Evolutionary conservation across 2,888 invertebrate genomes (phyloP), one percentile per base, ranked within the genome.

Genomic region (Mesochorus sp.): DNA sequence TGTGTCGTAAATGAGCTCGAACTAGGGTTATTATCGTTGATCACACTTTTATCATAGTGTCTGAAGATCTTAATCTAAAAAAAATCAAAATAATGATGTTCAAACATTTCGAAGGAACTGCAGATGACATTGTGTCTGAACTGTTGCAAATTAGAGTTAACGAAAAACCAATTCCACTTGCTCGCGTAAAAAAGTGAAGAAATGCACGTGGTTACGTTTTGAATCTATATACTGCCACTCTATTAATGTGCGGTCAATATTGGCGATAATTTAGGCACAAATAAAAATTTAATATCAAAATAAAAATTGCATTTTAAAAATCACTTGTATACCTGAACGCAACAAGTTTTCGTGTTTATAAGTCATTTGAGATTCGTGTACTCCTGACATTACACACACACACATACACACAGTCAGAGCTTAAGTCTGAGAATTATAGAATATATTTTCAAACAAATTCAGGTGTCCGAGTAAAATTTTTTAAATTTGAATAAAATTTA

Each of bases 381-480:
- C 17, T 55, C 26, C 62, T 44, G 70, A 66, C 70, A 76, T 67
- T 17, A 74, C 71, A n/a, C n/a, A n/a, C n/a, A n/a, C n/a, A n/a
- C n/a, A n/a, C n/a, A n/a, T 80, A 68, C 74, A 76, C 80, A 81
- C 77, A 66, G 61, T 55, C 39, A 44, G 47, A 57, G 68, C 66
- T 62, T 75, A 72, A 51, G 14, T 53, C 71, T 76, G 70, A 55
- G 76, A 76, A 82, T 74, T 28, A 71, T 53, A 57, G 10, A 53
- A 71, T 80, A 79, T 77, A 80, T 80, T 73, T 17, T 61, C 55
- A 17, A 64, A 64, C 28, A 59, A n/a, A 34, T 49, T 70, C 66
- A 53, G 31, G 31, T 24, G 19, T 19, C n/a, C 39, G 4, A 31
- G 21, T 17, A 51, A 26, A n/a, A n/a, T n/a, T n/a, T n/a, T n/a